Evolutionary conservation across 2,113 vertebrate genomes (phyloP).

Genomic region (Vulpes lagopus): DNA sequence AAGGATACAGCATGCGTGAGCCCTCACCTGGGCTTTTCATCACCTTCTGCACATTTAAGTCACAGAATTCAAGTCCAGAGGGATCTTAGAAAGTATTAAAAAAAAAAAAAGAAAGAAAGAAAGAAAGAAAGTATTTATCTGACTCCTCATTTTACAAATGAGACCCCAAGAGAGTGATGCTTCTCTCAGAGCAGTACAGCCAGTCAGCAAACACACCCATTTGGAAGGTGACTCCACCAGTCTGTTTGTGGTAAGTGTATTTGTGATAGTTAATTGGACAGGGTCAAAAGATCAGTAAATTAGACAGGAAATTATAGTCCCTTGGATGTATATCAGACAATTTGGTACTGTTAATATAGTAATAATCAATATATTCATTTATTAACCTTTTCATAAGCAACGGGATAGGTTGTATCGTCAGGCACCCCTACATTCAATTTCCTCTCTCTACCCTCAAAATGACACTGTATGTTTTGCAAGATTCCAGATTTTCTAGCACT

Average conservation of each 20-base stretch:
- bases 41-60: constrained; percentile 35
- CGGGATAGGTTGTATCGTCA: background rate
- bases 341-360: constrained; percentile 27
- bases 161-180: background rate
- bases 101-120: background rate
- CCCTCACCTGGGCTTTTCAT: background rate
- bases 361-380: background rate
- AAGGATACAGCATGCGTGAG: background rate
- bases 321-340: background rate
- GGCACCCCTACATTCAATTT: background rate
- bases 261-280: background rate
- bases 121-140: background rate
- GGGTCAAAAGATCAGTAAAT: background rate
- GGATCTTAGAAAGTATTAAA: background rate
- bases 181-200: background rate
- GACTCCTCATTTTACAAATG: background rate
- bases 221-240: background rate
- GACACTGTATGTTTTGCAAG: background rate
- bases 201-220: background rate
- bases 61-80: background rate
- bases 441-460: background rate
- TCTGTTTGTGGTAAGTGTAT: background rate
- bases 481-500: background rate
- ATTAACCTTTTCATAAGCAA: constrained; percentile 14
- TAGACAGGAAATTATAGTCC: background rate